Evolutionary conservation across 1,140 invertebrate species (phyloP).

Genomic region (Aphaenogaster rudis): DNA sequence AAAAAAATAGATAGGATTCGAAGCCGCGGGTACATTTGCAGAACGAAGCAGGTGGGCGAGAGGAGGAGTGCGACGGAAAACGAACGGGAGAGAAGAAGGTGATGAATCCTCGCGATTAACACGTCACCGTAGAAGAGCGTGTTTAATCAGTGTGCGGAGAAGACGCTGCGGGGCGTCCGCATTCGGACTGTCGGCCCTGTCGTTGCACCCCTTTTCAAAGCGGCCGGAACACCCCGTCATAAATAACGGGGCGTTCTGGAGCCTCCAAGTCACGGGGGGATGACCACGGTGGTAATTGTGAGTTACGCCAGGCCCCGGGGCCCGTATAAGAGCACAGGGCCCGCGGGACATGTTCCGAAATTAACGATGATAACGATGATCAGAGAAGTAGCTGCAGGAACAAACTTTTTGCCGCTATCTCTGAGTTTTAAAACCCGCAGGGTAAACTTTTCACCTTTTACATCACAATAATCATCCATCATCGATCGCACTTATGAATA

Average conservation of each 20-base stretch:
- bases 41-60: conserved; percentile 18
- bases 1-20: neutral
- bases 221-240: conserved; percentile 78
- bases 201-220: conserved; percentile 77
- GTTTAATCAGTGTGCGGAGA: conserved; percentile 84
- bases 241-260: conserved; percentile 80
- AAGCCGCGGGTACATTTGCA: conserved; percentile 33
- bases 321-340: conserved; percentile 15
- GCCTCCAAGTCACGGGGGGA: conserved; percentile 75
- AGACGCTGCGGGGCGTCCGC: conserved; percentile 83
- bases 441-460: conserved; percentile 54
- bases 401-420: neutral
- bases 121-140: conserved; percentile 84
- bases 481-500: conserved; percentile 3
- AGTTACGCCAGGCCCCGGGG: conserved; percentile 75
- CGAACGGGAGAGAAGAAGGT: conserved; percentile 75
- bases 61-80: conserved; percentile 51
- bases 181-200: conserved; percentile 78
- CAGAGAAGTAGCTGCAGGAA: conserved; percentile 47
- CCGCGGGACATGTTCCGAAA: conserved; percentile 63
- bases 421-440: neutral
- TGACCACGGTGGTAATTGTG: conserved; percentile 83
- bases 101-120: conserved; percentile 84
- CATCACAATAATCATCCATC: conserved; percentile 1
- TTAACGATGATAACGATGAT: conserved; percentile 73